Evolutionary conservation across 2,797 vertebrate species (phyloP), one percentile per base, ranked within the genome.

Genomic region (Silurus lanzhouensis): DNA sequence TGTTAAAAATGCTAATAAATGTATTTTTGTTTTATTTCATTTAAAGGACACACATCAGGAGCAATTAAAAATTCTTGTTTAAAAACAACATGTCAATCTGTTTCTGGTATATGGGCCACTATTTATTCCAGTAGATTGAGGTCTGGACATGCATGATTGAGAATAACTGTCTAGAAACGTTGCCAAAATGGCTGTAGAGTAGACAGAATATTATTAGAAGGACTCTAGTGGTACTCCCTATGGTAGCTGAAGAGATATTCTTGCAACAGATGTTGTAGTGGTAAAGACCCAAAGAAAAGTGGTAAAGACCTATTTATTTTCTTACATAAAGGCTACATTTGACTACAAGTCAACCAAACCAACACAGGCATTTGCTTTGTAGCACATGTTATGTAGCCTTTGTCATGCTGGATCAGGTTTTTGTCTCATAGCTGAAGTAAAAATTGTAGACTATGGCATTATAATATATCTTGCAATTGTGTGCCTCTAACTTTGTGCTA

Each of bases 81-180:
- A 19, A 70, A 46, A 70, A 4, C 46, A 52, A n/a, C 10, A 48
- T 74, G 22, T 55, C 3, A 15, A 6, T 55, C 22, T 55, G 48
- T 55, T 75, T 75, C 6, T 75, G 48, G 22, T 55, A 15, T 27
- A 15, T 55, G 48, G 48, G 72, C 14, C 48, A 15, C n/a, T 57
- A 25, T 48, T 55, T 75, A 55, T 57, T 75, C 12, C n/a, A 55
- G 48, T 27, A 75, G 48, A 55, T 27, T 25, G 48, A 25, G 48
- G n/a, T 75, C 48, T 75, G 48, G 72, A 22, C n/a, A 55, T 55
- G 46, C 48, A 55, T 75, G 48, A 74, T 44, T 48, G 48, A 25
- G 52, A 75, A 75, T 55, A 75, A 75, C 72, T 55, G 14, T 55
- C n/a, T n/a, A 55, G 72, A 14, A 75, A 44, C 52, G 20, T n/a